These are phyloP conservation scores for Lutjanus campechanus DNA, from an alignment of 2,797 vertebrate species.

Conservation along the genomic window DNA sequence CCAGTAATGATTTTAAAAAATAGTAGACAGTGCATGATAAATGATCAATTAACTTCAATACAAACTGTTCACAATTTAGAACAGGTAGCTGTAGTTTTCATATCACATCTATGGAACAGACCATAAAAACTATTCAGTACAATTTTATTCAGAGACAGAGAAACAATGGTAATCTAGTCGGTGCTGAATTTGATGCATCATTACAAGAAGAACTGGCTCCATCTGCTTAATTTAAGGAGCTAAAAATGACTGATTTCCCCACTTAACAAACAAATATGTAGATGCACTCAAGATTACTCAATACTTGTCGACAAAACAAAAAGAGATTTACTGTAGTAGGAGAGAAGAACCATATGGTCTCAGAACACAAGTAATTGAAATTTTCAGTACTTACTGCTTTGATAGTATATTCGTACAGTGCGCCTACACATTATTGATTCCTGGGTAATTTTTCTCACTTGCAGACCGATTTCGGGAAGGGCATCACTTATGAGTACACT, in stretches of 20 bases:
- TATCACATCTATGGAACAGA: background rate
- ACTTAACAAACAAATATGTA: background rate
- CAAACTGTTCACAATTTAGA: no score
- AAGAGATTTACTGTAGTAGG: background rate
- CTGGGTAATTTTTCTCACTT: constrained; percentile 21
- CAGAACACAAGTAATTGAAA: background rate
- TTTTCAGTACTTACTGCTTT: background rate
- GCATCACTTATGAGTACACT: constrained; percentile 24
- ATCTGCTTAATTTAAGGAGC: background rate
- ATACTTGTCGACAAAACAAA: background rate
- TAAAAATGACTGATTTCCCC: background rate
- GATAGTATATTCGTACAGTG: background rate
- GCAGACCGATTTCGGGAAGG: constrained; percentile 12
- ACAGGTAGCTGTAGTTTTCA: constrained; percentile 1
- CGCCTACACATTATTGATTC: constrained; percentile 14
- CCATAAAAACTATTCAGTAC: background rate
- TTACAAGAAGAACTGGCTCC: background rate
- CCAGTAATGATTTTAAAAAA: no score
- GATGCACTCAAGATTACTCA: background rate
- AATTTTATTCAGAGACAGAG: constrained; percentile 5
- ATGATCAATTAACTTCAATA: no score
- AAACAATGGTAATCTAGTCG: background rate
- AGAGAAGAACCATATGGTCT: background rate
- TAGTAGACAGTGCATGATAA: no score
- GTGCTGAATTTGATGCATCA: constrained; percentile 10